Percentiles rank a stretch among this genome's conserved stretches.
Evolutionary conservation across 2,797 vertebrate genomes (phyloP).

Genomic region (Remorina albescens): DNA sequence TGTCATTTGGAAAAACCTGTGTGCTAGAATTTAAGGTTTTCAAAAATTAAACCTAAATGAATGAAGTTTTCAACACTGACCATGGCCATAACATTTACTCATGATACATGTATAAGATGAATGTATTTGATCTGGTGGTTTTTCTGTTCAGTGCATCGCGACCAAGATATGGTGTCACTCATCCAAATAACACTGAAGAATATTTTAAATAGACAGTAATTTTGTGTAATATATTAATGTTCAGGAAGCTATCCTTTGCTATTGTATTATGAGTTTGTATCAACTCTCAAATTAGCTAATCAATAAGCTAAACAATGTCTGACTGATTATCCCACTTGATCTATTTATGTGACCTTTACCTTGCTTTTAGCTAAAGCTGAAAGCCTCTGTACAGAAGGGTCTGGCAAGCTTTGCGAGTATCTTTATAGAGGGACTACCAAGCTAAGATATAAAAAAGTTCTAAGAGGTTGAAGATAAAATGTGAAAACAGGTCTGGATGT

Average conservation of each 20-base stretch:
- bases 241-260: neutral
- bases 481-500: constrained; percentile 50
- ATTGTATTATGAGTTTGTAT: neutral
- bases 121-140: neutral
- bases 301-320: constrained; percentile 5
- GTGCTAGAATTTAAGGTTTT: neutral
- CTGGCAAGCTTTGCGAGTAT: constrained; percentile 19
- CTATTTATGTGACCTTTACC: neutral
- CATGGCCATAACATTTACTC: neutral
- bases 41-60: neutral
- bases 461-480: constrained; percentile 41
- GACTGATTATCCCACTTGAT: constrained; percentile 20
- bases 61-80: neutral
- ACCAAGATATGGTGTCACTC: constrained; percentile 1
- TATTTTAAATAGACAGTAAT: constrained; percentile 4
- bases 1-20: neutral
- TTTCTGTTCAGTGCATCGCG: neutral
- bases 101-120: constrained; percentile 1
- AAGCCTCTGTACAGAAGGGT: constrained; percentile 5
- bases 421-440: constrained; percentile 6
- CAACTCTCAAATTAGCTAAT: constrained; percentile 17
- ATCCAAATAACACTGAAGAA: constrained; percentile 20
- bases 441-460: constrained; percentile 6
- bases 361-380: constrained; percentile 16
- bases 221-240: neutral